Percentiles rank a stretch among this genome's conserved stretches.
Conservation (phyloP, 2,113 vertebrate species). For the Sterrhoptilus dennistouni region DNA sequence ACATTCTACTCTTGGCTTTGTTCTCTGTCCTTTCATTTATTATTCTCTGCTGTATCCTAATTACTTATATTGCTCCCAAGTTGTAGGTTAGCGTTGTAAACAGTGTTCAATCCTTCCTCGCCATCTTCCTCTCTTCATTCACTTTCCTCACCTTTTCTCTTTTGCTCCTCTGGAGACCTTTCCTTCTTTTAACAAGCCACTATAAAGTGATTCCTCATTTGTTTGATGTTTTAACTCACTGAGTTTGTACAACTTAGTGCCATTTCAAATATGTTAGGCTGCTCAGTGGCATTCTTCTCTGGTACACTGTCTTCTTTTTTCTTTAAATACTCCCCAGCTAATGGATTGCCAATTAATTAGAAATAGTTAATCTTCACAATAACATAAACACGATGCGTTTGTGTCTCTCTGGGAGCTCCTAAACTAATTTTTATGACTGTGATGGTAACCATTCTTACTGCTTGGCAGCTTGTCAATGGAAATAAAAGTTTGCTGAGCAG, state of each 20-base stretch:
- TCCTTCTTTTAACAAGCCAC: constrained; percentile 25
- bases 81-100: constrained; percentile 16
- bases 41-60: not conserved
- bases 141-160: not conserved
- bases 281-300: not conserved
- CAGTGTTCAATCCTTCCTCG: not conserved
- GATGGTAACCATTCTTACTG: not conserved
- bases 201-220: constrained; percentile 8
- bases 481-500: not conserved
- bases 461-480: constrained; percentile 40
- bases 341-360: constrained; percentile 54
- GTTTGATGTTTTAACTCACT: not conserved
- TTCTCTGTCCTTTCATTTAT: constrained; percentile 1
- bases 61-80: constrained; percentile 29
- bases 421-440: constrained; percentile 40
- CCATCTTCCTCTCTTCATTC: not conserved
- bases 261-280: not conserved
- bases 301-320: not conserved
- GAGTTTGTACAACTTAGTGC: not conserved
- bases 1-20: not conserved
- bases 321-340: constrained; percentile 52
- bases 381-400: not conserved
- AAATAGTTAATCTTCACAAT: constrained; percentile 39
- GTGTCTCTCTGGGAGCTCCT: constrained; percentile 5
- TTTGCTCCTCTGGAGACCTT: not conserved